Percentiles rank a stretch among this genome's conserved stretches.
phyloP scores from a whole-genome alignment of 2,113 vertebrate species.

The Syngnathus typhle region DNA sequence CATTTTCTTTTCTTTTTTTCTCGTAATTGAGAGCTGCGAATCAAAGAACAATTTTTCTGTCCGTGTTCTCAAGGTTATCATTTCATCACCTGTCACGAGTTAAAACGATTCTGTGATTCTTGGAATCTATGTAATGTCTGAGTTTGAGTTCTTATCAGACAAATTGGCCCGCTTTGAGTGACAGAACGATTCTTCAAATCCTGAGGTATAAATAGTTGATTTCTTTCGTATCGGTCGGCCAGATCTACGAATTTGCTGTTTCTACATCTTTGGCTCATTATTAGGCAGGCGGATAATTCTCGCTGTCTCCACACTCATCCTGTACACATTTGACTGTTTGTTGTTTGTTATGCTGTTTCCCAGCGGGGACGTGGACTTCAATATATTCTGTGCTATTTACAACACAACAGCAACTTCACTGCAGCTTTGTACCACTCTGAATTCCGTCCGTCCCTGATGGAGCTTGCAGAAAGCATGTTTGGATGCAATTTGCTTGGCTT shows the following conservation, averaged over 20 bases:
- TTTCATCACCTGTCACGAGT: background rate
- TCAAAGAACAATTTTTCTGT: background rate
- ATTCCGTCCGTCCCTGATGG: conserved; percentile 15
- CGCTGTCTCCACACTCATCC: background rate
- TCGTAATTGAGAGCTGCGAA: background rate
- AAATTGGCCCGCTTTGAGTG: conserved; percentile 10
- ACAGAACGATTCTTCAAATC: background rate
- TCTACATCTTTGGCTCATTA: conserved; percentile 17
- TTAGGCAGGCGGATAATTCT: conserved; percentile 11
- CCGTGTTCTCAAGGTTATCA: background rate
- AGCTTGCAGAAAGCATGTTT: conserved; percentile 9
- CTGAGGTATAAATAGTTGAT: conserved; percentile 16
- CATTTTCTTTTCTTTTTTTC: background rate
- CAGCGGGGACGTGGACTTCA: background rate
- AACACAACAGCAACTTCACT: conserved; percentile 40
- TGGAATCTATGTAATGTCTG: background rate
- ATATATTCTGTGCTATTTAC: conserved; percentile 23
- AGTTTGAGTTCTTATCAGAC: background rate
- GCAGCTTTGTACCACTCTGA: conserved; percentile 21
- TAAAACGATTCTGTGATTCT: background rate
- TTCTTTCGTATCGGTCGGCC: conserved; percentile 32
- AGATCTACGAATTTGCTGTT: conserved; percentile 30
- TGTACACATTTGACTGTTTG: conserved; percentile 11
- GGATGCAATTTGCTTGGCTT: background rate
- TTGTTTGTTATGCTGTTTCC: conserved; percentile 19